phyloP scores from a whole-genome alignment of 2,113 vertebrate species.

The Neoarius graeffei region DNA sequence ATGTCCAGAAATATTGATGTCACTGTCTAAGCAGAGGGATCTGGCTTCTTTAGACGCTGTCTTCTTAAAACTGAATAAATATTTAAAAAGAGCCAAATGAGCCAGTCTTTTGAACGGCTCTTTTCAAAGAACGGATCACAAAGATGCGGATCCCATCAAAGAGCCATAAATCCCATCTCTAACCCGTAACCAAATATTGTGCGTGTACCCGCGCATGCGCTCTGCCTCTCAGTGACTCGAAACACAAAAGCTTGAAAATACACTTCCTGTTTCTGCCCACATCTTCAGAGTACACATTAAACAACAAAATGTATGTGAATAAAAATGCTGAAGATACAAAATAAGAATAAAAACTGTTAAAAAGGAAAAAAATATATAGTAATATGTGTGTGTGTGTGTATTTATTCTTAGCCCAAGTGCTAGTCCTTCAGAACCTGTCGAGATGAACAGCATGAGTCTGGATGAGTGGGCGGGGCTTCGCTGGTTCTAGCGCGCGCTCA shows the following conservation, averaged over 20 bases:
- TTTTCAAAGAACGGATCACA: too few species aligned
- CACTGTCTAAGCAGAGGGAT: too few species aligned
- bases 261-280: background rate
- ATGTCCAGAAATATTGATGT: too few species aligned
- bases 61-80: too few species aligned
- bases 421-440: background rate
- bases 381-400: too few species aligned
- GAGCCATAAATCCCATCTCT: too few species aligned
- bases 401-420: background rate
- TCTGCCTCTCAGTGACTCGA: background rate
- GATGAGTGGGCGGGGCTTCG: conserved; percentile 16
- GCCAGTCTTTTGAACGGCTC: too few species aligned
- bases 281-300: background rate
- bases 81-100: too few species aligned
- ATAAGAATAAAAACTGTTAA: background rate
- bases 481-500: background rate
- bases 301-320: background rate
- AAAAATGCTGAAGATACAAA: background rate
- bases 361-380: too few species aligned
- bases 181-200: background rate
- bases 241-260: conserved; percentile 34
- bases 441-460: conserved; percentile 14
- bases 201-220: background rate
- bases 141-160: too few species aligned
- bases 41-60: too few species aligned